Evolutionary conservation across 1,140 invertebrate genomes (phyloP).

Genomic region (Pseudomyrmex cubaensis): DNA sequence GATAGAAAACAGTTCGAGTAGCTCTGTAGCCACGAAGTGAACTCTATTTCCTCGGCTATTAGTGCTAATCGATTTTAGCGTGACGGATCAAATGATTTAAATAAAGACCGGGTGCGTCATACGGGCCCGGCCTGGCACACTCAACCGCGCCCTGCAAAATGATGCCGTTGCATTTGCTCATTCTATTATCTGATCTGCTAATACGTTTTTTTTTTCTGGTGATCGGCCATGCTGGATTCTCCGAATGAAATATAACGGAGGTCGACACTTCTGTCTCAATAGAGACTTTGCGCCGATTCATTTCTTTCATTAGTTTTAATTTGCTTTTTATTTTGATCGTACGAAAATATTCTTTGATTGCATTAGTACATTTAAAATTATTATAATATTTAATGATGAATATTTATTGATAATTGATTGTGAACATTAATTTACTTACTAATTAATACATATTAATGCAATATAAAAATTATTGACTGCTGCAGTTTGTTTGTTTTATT

Average conservation of each 20-base stretch:
- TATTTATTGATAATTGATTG: conserved; percentile 3
- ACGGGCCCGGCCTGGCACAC: conserved; percentile 58
- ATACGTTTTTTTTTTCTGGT: conserved; percentile 55
- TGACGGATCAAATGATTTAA: conserved; percentile 79
- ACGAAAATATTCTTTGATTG: neutral
- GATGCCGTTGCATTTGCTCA: conserved; percentile 58
- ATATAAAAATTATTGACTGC: neutral
- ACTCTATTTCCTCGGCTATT: conserved; percentile 72
- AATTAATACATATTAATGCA: neutral
- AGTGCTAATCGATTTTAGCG: conserved; percentile 77
- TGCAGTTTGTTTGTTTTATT: neutral
- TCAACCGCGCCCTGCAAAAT: conserved; percentile 63
- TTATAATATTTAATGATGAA: neutral
- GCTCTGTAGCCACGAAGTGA: conserved; percentile 31
- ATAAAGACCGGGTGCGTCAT: conserved; percentile 77
- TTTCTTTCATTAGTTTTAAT: neutral
- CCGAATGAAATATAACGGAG: conserved; percentile 33
- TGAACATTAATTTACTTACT: neutral
- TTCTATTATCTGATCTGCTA: conserved; percentile 44
- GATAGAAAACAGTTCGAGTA: conserved; percentile 42
- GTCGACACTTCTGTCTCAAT: neutral
- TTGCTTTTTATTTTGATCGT: neutral
- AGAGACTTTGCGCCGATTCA: neutral
- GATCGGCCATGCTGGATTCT: conserved; percentile 38
- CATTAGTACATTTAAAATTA: neutral